phyloP scores from a whole-genome alignment of 1,140 invertebrate species.

The Centruroides vittatus region DNA sequence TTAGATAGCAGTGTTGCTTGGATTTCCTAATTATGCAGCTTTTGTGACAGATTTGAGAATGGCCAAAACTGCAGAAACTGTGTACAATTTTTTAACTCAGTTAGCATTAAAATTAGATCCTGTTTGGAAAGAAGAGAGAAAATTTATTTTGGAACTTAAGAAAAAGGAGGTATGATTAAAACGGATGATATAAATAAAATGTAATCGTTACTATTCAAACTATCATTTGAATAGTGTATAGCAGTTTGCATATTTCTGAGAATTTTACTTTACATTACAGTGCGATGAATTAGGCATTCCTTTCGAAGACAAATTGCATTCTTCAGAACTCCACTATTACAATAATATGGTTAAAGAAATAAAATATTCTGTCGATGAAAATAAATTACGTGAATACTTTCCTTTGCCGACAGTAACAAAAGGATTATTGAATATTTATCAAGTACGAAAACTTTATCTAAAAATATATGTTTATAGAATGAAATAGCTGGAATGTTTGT shows the following conservation, averaged over 20 bases:
- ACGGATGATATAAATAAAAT: too few relatives aligned
- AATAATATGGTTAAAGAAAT: slow-evolving; percentile 35
- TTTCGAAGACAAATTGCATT: slow-evolving; percentile 33
- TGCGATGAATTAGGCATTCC: slow-evolving; percentile 32
- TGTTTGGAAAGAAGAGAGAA: slow-evolving; percentile 32
- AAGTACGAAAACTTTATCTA: slow-evolving; percentile 22
- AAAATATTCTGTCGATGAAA: slow-evolving; percentile 37
- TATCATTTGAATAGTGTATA: background rate
- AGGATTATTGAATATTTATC: slow-evolving; percentile 38
- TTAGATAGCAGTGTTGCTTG: slow-evolving; percentile 34
- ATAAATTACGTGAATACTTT: slow-evolving; percentile 38
- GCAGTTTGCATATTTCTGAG: background rate
- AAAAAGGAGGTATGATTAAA: slow-evolving; percentile 29
- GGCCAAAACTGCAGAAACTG: slow-evolving; percentile 36
- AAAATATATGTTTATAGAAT: too few relatives aligned
- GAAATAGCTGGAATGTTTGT: too few relatives aligned
- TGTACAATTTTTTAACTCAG: slow-evolving; percentile 32
- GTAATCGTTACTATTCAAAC: too few relatives aligned
- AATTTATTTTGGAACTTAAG: slow-evolving; percentile 34
- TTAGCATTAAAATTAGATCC: slow-evolving; percentile 34
- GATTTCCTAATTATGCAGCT: slow-evolving; percentile 35
- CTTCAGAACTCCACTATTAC: slow-evolving; percentile 38
- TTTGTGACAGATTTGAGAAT: slow-evolving; percentile 38
- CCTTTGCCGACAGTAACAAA: slow-evolving; percentile 36
- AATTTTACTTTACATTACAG: slow-evolving; percentile 22